Evolutionary conservation across 2,797 vertebrate genomes (phyloP), one percentile per base, ranked within the genome.

Genomic region (Chrysocyon brachyurus): DNA sequence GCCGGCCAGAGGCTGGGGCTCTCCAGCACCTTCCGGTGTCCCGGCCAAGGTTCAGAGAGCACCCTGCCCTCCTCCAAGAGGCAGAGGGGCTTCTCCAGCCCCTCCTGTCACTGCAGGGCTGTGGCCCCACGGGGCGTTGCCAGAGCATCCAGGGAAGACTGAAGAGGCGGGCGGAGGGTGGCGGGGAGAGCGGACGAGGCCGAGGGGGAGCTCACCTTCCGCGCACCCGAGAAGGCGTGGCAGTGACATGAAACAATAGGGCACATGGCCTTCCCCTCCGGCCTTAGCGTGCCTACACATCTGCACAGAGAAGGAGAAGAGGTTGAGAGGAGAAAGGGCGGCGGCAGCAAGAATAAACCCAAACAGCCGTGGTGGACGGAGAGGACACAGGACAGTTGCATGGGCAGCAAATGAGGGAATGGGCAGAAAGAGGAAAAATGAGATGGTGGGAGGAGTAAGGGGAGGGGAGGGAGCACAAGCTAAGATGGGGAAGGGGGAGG

Each of bases 211-310:
- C 99, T 99, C 99, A 99, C 99, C 99, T 99, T 99, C 99, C 99
- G 99, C 28, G 99, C 99, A 99, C 99, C 99, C 98, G 99, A 99
- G 99, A 99, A 99, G 98, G 99, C 99, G 99, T 99, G 99, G 99
- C 99, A 99, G 99, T 99, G 99, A 99, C 99, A 99, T 99, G 99
- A 99, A 99, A 99, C 99, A 99, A 99, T 99, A 98, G 99, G 99
- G 99, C 99, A 99, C 99, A 99, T 98, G 98, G 99, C 99, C 99
- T 99, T 99, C 99, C 99, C 99, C 99, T 99, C 99, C 98, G 99
- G 99, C 99, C 99, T 99, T 99, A 99, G 99, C 99, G 99, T 99
- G 99, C 99, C 99, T 99, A 99, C 98, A 99, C 99, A 99, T 99
- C 99, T 99, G 99, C 99, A 99, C 99, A 99, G 99, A 99, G 99